These are phyloP conservation scores for Marisa cornuarietis DNA, from an alignment of 1,140 invertebrate genomes.

Conservation along the genomic window DNA sequence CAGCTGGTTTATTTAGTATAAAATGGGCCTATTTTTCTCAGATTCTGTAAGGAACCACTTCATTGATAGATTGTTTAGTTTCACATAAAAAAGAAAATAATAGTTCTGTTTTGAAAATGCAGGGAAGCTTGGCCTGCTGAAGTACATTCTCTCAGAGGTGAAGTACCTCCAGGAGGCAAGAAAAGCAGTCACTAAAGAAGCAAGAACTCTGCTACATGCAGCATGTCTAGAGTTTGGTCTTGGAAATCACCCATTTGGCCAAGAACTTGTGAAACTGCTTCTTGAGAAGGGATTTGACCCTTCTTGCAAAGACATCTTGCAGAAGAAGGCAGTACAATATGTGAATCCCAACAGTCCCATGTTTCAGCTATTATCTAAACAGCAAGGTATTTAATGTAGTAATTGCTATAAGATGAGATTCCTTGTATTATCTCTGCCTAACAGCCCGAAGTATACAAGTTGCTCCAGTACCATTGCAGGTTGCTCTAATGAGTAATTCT, in stretches of 20 bases:
- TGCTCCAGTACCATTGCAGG: too few species aligned
- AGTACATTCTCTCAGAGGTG: slow-evolving; percentile 11
- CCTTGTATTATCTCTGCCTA: too few species aligned
- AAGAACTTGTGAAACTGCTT: slow-evolving; percentile 17
- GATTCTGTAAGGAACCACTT: neutral
- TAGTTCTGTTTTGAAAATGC: neutral
- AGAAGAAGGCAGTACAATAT: slow-evolving; percentile 33
- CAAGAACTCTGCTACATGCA: slow-evolving; percentile 15
- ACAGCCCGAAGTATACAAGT: too few species aligned
- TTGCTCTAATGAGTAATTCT: too few species aligned
- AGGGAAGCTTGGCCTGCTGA: slow-evolving; percentile 19
- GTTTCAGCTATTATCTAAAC: neutral
- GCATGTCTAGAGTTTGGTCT: slow-evolving; percentile 14
- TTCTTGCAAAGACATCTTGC: slow-evolving; percentile 14
- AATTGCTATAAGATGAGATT: neutral
- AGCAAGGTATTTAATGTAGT: neutral
- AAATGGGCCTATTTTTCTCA: neutral
- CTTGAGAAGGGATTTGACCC: slow-evolving; percentile 24
- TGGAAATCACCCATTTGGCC: slow-evolving; percentile 9
- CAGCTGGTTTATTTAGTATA: neutral
- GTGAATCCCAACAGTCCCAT: slow-evolving; percentile 18
- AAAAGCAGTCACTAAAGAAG: slow-evolving; percentile 4
- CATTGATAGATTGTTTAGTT: neutral
- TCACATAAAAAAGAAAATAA: neutral
- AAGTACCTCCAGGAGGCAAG: neutral